Evolutionary conservation across 2,888 invertebrate species (phyloP).

Genomic region (Argyresthia albistria): DNA sequence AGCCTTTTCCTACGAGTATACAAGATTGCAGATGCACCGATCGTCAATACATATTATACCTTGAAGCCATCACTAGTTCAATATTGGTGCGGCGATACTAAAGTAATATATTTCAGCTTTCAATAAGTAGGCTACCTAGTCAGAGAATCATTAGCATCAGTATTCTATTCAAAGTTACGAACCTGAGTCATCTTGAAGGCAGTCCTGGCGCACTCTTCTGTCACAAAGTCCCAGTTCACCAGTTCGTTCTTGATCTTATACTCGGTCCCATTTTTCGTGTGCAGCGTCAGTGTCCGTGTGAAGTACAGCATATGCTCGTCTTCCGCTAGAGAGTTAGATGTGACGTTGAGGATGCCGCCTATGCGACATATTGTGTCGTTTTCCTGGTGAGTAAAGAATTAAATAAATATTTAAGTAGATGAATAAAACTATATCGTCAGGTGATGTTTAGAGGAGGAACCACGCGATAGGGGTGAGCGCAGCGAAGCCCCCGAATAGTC

Average conservation of each 20-base stretch:
- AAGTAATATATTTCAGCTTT: too few species aligned
- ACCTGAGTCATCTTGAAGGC: slow-evolving; percentile 42
- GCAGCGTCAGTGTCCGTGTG: slow-evolving; percentile 70
- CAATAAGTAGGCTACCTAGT: too few species aligned
- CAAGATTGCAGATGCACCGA: too few species aligned
- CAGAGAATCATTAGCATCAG: background rate
- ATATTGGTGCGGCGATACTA: too few species aligned
- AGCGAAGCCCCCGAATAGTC: background rate
- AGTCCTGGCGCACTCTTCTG: slow-evolving; percentile 32
- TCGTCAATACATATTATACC: too few species aligned
- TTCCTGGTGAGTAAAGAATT: slow-evolving; percentile 27
- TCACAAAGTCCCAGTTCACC: slow-evolving; percentile 72
- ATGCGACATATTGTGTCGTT: slow-evolving; percentile 69
- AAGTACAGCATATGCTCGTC: slow-evolving; percentile 69
- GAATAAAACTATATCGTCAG: too few species aligned
- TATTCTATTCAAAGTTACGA: slow-evolving; percentile 17
- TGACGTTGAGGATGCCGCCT: slow-evolving; percentile 77
- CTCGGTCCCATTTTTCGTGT: slow-evolving; percentile 46
- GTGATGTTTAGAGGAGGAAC: too few species aligned
- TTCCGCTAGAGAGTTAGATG: slow-evolving; percentile 52
- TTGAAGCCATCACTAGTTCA: too few species aligned
- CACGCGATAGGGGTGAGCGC: background rate
- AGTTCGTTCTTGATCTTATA: slow-evolving; percentile 79
- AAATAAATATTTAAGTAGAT: too few species aligned
- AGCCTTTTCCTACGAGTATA: too few species aligned